Percentiles rank a stretch among this genome's conserved stretches.
Evolutionary conservation across 64 coral and sea anemone genomes (phyloP).

Genomic region (Stichodactyla mertensii): DNA sequence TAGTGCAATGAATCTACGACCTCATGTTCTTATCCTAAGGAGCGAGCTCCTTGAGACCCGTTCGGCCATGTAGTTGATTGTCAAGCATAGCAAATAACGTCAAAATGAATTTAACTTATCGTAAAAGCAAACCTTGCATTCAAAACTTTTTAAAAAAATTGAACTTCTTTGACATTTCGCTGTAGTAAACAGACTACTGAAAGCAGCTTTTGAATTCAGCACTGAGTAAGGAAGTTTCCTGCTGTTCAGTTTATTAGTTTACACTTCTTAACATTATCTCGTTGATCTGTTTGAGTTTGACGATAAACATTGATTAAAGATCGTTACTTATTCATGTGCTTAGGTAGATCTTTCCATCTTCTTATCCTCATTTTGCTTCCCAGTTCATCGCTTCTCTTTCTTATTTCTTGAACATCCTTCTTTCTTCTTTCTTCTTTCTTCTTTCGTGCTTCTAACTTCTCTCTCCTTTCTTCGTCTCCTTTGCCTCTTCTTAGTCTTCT

Average conservation of each 20-base stretch:
- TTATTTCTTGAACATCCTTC: neutral
- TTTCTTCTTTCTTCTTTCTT: neutral
- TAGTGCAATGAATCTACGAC: neutral
- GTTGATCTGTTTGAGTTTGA: neutral
- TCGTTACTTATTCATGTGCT: neutral
- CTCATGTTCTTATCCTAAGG: no score
- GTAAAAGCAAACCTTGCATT: no score
- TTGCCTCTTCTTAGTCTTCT: neutral
- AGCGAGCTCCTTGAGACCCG: no score
- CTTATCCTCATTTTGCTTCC: neutral
- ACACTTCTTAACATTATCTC: conserved; percentile 1
- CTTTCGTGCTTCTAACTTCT: neutral
- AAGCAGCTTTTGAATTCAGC: neutral
- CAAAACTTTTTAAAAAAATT: neutral
- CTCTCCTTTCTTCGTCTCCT: neutral
- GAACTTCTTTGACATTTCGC: neutral
- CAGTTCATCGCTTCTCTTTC: neutral
- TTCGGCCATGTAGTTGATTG: no score
- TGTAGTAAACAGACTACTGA: neutral
- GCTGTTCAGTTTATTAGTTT: conserved; percentile 9
- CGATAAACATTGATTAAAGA: neutral
- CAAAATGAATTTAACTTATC: no score
- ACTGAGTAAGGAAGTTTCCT: neutral
- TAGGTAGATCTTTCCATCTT: neutral
- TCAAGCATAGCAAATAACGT: no score